Conservation (phyloP, 2,888 invertebrate genomes). For the Ornithoptera alexandrae region DNA sequence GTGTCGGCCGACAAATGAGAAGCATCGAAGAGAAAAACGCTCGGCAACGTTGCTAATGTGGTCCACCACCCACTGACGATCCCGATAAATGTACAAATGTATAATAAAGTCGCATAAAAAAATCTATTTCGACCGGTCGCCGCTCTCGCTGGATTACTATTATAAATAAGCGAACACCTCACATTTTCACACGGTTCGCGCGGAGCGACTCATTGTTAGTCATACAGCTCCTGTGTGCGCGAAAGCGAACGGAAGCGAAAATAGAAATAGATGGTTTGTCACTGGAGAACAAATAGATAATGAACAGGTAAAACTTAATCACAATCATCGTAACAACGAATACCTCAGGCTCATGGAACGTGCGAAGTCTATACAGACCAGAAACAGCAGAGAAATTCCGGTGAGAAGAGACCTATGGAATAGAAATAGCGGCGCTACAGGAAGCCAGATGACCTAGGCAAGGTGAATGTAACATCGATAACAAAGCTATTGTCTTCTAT, state of each 20-base stretch:
- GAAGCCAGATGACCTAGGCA: too few species aligned
- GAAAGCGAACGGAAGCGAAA: slow-evolving; percentile 33
- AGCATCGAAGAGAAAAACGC: slow-evolving; percentile 5
- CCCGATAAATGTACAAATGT: slow-evolving; percentile 32
- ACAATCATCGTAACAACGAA: too few species aligned
- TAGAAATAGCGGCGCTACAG: too few species aligned
- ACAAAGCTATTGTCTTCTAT: too few species aligned
- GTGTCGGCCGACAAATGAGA: slow-evolving; percentile 4
- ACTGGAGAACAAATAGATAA: slow-evolving; percentile 10
- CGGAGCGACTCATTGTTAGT: slow-evolving; percentile 35
- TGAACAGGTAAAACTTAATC: too few species aligned
- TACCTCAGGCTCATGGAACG: too few species aligned
- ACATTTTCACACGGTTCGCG: slow-evolving; percentile 42
- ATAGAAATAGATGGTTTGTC: slow-evolving; percentile 23
- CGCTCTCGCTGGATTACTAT: slow-evolving; percentile 37
- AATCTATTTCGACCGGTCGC: slow-evolving; percentile 40
- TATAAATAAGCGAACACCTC: slow-evolving; percentile 41
- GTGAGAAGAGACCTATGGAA: too few species aligned
- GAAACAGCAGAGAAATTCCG: too few species aligned
- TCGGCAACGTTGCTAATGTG: slow-evolving; percentile 11
- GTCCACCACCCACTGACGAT: slow-evolving; percentile 34
- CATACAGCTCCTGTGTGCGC: slow-evolving; percentile 28
- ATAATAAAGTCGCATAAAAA: slow-evolving; percentile 38
- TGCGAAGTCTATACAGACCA: too few species aligned
- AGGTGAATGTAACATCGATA: too few species aligned